Conservation (phyloP, 1,140 invertebrate species). For the Brachionus koreanus region DNA sequence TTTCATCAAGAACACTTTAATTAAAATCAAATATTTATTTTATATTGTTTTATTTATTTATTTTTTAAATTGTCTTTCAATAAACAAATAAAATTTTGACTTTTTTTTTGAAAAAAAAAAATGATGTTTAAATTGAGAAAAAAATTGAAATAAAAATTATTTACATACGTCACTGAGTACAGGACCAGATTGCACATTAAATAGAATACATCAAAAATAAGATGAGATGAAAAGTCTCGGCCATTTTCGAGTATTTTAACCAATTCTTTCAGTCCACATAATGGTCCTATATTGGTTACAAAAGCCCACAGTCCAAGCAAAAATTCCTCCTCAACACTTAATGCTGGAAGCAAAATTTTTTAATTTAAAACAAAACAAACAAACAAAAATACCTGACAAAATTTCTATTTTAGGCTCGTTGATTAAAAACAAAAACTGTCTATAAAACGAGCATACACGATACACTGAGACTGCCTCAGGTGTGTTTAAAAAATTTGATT, state of each 20-base stretch:
- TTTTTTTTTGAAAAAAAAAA: not conserved
- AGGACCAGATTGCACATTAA: not conserved
- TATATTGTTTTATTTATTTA: not conserved
- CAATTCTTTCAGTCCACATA: constrained; percentile 23
- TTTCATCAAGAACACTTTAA: constrained; percentile 86
- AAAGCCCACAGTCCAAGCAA: constrained; percentile 33
- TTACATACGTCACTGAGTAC: constrained; percentile 30
- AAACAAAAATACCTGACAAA: not conserved
- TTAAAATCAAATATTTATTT: constrained; percentile 27
- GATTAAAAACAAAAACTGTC: constrained; percentile 37
- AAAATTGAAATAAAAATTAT: not conserved
- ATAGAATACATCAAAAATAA: constrained; percentile 28
- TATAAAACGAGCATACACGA: constrained; percentile 32
- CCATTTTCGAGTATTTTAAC: not conserved
- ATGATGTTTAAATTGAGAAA: no score
- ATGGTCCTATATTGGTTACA: not conserved
- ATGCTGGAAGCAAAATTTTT: not conserved
- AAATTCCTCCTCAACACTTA: constrained; percentile 31
- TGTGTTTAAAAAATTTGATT: constrained; percentile 34
- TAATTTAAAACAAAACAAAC: not conserved
- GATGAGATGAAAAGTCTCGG: constrained; percentile 6
- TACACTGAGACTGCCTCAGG: not conserved
- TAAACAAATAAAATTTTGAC: not conserved
- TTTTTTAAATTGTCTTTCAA: no score
- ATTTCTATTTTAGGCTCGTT: constrained; percentile 36